These are phyloP conservation scores for Nasonia giraulti DNA, from an alignment of 1,140 invertebrate genomes.

Conservation along the genomic window DNA sequence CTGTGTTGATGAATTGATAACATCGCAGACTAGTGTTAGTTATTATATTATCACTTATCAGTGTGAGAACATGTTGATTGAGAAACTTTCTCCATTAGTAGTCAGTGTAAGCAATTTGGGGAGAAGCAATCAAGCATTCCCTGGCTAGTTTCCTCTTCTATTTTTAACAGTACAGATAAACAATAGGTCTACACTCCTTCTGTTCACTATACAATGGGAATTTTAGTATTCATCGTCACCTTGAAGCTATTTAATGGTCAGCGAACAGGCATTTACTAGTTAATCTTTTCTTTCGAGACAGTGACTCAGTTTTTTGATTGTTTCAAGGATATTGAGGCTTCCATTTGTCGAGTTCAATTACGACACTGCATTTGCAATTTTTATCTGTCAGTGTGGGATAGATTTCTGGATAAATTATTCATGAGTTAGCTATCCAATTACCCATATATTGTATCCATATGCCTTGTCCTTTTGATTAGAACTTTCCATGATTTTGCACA, in stretches of 20 bases:
- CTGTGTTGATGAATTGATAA: no score
- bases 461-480: not conserved
- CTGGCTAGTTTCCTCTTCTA: not conserved
- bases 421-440: not conserved
- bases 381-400: not conserved
- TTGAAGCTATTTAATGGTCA: constrained; percentile 23
- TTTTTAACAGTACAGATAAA: not conserved
- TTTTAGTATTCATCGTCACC: constrained; percentile 11
- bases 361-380: not conserved
- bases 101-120: not conserved
- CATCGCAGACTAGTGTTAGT: no score
- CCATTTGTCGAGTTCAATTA: not conserved
- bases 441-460: not conserved
- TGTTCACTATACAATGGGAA: not conserved
- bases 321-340: constrained; percentile 3
- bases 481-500: not conserved
- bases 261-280: not conserved
- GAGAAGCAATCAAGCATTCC: not conserved
- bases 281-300: not conserved
- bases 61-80: not conserved
- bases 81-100: not conserved
- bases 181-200: not conserved
- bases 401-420: not conserved
- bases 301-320: constrained; percentile 15
- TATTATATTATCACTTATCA: not conserved